Percentiles rank a stretch among this genome's conserved stretches.
These are phyloP conservation scores for Aplochiton taeniatus DNA, from an alignment of 2,797 vertebrate species.

Conservation along the genomic window DNA sequence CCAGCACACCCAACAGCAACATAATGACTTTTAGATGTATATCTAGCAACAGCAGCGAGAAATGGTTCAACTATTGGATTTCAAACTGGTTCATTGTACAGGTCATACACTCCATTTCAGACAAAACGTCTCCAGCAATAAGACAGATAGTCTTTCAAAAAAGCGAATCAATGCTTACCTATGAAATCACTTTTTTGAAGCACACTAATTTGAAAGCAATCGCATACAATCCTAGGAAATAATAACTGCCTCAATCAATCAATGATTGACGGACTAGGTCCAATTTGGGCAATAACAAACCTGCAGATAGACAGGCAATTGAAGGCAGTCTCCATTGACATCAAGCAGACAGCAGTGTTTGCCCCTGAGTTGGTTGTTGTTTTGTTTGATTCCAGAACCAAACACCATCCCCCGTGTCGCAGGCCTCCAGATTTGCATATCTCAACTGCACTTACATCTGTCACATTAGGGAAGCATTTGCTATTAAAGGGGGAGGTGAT, in stretches of 20 bases:
- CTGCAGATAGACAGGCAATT: no score
- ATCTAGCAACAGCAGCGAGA: slow-evolving; percentile 30
- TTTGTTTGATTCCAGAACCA: slow-evolving; percentile 38
- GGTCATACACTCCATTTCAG: no score
- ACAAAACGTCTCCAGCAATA: no score
- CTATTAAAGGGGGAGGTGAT: slow-evolving; percentile 37
- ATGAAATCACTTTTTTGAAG: no score
- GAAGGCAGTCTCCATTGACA: slow-evolving; percentile 3
- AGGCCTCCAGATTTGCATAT: slow-evolving; percentile 50
- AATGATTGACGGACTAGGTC: no score
- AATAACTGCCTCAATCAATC: no score
- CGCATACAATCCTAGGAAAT: no score
- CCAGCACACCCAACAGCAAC: slow-evolving; percentile 41
- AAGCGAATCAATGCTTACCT: no score
- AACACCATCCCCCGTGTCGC: slow-evolving; percentile 26
- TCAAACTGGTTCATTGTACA: no score
- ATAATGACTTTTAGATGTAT: slow-evolving; percentile 50
- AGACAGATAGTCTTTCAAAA: no score
- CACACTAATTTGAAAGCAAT: no score
- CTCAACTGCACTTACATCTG: slow-evolving; percentile 28
- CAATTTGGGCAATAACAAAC: no score
- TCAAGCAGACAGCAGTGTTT: slow-evolving; percentile 36
- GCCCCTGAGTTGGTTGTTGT: slow-evolving; percentile 28
- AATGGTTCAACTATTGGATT: background rate
- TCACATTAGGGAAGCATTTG: slow-evolving; percentile 26